phyloP scores from a whole-genome alignment of 2,113 vertebrate species.

The Podiceps cristatus region DNA sequence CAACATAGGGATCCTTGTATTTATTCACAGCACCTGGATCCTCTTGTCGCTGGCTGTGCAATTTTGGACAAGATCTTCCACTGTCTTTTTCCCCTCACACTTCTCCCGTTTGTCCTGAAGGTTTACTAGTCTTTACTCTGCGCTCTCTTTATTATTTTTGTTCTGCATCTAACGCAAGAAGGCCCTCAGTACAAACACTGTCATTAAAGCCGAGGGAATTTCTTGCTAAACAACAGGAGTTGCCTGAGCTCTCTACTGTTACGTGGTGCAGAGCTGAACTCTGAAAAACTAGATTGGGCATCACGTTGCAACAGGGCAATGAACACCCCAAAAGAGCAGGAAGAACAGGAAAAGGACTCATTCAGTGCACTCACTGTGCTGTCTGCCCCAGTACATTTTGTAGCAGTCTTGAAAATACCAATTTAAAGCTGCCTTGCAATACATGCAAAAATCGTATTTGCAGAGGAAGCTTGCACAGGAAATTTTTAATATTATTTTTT shows the following conservation, averaged over 20 bases:
- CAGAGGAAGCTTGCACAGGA: background rate
- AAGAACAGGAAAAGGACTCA: background rate
- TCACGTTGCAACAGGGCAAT: background rate
- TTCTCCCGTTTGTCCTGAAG: background rate
- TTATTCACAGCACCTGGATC: background rate
- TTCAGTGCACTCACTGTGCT: background rate
- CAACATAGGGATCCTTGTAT: background rate
- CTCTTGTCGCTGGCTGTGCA: background rate
- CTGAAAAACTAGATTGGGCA: accelerated
- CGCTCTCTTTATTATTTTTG: background rate
- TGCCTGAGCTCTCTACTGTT: background rate
- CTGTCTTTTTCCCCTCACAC: background rate
- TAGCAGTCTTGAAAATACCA: background rate
- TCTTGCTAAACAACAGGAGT: background rate
- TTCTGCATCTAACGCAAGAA: background rate
- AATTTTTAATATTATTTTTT: background rate
- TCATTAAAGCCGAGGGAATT: background rate
- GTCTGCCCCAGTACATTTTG: background rate
- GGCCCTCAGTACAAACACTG: background rate
- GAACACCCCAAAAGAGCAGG: background rate
- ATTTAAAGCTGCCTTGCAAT: background rate
- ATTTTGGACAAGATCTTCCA: background rate
- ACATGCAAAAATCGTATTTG: background rate
- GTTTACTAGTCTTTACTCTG: background rate
- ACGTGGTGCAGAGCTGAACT: background rate